phyloP scores from a whole-genome alignment of 1,140 invertebrate genomes.

The Cotesia vestalis region DNA sequence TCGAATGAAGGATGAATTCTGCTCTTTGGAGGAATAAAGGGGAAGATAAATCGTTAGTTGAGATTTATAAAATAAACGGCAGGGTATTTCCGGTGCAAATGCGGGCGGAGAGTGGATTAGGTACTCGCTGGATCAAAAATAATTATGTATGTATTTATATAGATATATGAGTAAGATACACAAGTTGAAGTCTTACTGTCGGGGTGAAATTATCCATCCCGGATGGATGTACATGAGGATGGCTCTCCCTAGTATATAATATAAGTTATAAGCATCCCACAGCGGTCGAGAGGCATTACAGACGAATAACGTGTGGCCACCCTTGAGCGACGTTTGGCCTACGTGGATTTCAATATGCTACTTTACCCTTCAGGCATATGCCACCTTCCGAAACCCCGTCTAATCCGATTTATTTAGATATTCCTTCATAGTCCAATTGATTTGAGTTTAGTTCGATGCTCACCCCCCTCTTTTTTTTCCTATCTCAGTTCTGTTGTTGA shows the following conservation, averaged over 20 bases:
- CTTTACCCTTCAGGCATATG: slow-evolving; percentile 32
- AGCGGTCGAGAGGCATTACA: slow-evolving; percentile 26
- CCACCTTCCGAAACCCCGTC: slow-evolving; percentile 16
- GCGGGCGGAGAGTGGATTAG: slow-evolving; percentile 9
- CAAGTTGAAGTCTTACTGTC: not conserved
- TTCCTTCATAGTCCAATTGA: not conserved
- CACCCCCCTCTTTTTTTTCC: too few species aligned
- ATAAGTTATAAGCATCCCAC: slow-evolving; percentile 13
- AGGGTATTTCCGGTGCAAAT: slow-evolving; percentile 24
- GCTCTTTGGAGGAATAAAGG: not conserved
- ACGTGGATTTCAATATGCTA: slow-evolving; percentile 28
- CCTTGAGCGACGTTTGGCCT: slow-evolving; percentile 6
- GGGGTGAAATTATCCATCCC: slow-evolving; percentile 26
- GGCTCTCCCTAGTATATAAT: not conserved
- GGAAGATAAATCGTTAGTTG: slow-evolving; percentile 25
- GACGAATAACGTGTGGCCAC: slow-evolving; percentile 18
- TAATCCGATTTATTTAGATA: slow-evolving; percentile 32
- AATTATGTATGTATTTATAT: not conserved
- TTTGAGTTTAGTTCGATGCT: not conserved
- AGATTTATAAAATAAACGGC: slow-evolving; percentile 23
- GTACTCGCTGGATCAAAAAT: not conserved
- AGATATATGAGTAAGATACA: not conserved
- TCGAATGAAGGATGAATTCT: not conserved
- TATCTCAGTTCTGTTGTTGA: too few species aligned
- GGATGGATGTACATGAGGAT: not conserved